Base-by-base conservation (phyloP, 2,797 vertebrate genomes). In the Enteromius radiatus region DNA sequence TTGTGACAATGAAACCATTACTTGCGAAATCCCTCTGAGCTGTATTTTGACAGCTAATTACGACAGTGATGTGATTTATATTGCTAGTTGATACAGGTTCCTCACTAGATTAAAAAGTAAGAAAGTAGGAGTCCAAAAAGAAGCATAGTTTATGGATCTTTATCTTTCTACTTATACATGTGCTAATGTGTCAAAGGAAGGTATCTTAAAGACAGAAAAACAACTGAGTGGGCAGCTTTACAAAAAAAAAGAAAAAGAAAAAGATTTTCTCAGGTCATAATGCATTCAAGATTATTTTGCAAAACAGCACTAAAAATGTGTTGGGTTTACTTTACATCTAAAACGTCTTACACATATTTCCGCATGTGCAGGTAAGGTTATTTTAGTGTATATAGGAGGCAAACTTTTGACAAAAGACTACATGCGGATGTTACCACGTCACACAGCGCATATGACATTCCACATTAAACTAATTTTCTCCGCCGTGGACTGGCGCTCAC, bases 11-110 rank as follows among this genome's bases (percentile, higher is more conserved):
- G 90, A 91, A 93, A 89, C 85, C 84, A 86, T 91, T 87, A 91
- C 90, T 93, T 92, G 85, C 90, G 87, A 90, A 92, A 88, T 87
- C 90, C 89, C 92, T 93, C 88, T 88, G 5, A 89, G 93, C 92
- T 89, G 91, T 90, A 88, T 86, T 93, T 76, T 94, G 93, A 93
- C 93, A 94, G 91, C 92, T 93, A 92, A 94, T 93, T 93, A 93
- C 91, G 81, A 91, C 79, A 84, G 87, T 93, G 92, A 94, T 90
- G 92, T 91, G 91, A 91, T 89, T 91, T 86, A 89, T 89, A 84
- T 90, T 89, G 88, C 89, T 90, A 75, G 86, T 88, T 91, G 89
- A 87, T 91, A 88, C 88, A 67, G 80, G 61, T 61, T 68, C 36
- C 45, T 43, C 43, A 33, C 56, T 31, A 33, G 70, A n/a, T 59